These are phyloP conservation scores for Ranitomeya imitator DNA, from an alignment of 2,113 vertebrate species.

Conservation along the genomic window DNA sequence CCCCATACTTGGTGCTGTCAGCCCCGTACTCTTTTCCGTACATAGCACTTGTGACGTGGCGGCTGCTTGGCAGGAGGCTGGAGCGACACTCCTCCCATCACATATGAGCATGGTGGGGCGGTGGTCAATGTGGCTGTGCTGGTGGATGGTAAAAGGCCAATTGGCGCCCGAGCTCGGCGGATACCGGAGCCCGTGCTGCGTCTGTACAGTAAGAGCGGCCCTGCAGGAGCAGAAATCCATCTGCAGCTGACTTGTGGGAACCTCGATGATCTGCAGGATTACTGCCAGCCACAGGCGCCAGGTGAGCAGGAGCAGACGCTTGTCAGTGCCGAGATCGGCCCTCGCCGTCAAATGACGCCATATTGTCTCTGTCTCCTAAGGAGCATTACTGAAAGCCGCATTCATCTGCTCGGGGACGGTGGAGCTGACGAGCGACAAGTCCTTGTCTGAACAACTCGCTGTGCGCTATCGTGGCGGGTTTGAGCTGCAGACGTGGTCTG, in stretches of 20 bases:
- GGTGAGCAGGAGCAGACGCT: slow-evolving; percentile 66
- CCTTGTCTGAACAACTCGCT: slow-evolving; percentile 80
- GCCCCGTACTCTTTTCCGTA: not conserved
- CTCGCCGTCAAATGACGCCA: not conserved
- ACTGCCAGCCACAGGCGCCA: slow-evolving; percentile 90
- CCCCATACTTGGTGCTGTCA: not conserved
- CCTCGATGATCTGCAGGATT: slow-evolving; percentile 81
- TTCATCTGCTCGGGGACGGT: slow-evolving; percentile 86
- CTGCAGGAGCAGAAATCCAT: slow-evolving; percentile 60
- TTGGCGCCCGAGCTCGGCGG: slow-evolving; percentile 81
- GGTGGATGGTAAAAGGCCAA: slow-evolving; percentile 83
- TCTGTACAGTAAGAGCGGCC: slow-evolving; percentile 71
- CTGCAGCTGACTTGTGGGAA: slow-evolving; percentile 73
- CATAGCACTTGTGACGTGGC: not conserved
- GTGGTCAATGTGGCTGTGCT: slow-evolving; percentile 85
- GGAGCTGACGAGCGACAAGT: slow-evolving; percentile 69
- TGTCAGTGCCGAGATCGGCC: not conserved
- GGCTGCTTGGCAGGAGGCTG: slow-evolving; percentile 79
- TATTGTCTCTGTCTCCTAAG: slow-evolving; percentile 66
- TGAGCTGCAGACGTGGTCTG: slow-evolving; percentile 91
- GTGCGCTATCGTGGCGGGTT: slow-evolving; percentile 81
- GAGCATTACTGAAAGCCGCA: slow-evolving; percentile 90
- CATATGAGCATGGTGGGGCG: slow-evolving; percentile 88
- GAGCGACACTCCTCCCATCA: slow-evolving; percentile 94
- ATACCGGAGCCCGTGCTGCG: slow-evolving; percentile 75